These are phyloP conservation scores for Thalassaphorura encarpata DNA, from an alignment of 1,140 invertebrate genomes.

Conservation along the genomic window DNA sequence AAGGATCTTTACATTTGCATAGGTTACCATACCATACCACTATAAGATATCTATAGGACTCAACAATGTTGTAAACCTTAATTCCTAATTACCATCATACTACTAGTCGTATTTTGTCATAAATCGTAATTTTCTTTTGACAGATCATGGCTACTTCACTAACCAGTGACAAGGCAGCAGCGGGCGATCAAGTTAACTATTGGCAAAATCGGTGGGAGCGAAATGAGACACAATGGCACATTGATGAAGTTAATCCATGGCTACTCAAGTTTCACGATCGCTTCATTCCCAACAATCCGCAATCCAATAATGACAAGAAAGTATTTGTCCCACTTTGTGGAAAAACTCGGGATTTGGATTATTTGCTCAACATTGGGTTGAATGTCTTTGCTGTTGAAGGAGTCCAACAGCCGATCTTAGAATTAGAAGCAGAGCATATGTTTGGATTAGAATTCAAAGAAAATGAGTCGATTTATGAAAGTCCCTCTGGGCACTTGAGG, in stretches of 20 bases:
- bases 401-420: constrained; percentile 19
- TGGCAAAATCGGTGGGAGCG: background rate
- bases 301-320: background rate
- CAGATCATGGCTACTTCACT: too few species aligned
- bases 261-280: background rate
- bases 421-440: constrained; percentile 19
- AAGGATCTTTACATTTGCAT: too few species aligned
- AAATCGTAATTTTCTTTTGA: too few species aligned
- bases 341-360: constrained; percentile 21
- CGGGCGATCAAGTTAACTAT: background rate
- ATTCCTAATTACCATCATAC: too few species aligned
- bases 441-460: constrained; percentile 13
- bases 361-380: constrained; percentile 17
- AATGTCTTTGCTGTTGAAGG: constrained; percentile 30
- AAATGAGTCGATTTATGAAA: constrained; percentile 15
- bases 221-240: constrained; percentile 25
- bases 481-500: constrained; percentile 15
- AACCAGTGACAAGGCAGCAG: background rate
- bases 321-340: constrained; percentile 30
- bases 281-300: background rate
- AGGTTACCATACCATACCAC: too few species aligned
- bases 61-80: too few species aligned
- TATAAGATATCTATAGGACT: too few species aligned
- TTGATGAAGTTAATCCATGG: constrained; percentile 19
- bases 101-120: too few species aligned